Evolutionary conservation across 2,888 invertebrate genomes (phyloP).

Genomic region (Scaptomyza flava): DNA sequence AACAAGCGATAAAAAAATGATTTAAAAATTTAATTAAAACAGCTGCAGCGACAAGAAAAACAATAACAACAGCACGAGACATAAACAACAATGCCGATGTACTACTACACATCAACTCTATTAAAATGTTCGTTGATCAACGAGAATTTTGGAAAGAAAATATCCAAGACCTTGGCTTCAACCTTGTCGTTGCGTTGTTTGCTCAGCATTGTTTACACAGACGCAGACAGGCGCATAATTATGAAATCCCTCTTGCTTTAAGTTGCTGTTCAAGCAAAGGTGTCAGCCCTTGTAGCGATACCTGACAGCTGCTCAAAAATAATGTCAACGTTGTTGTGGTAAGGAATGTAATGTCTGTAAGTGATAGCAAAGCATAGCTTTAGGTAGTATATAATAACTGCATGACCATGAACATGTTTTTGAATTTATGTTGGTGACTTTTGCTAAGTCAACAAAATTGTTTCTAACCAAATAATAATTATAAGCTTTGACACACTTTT

Average conservation of each 20-base stretch:
- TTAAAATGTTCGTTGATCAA: constrained; percentile 76
- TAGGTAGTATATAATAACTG: neutral
- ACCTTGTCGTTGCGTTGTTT: constrained; percentile 54
- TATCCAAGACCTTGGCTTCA: constrained; percentile 14
- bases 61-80: constrained; percentile 38
- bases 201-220: constrained; percentile 47
- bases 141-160: constrained; percentile 37
- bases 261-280: constrained; percentile 20
- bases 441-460: no score
- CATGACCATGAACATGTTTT: no score
- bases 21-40: constrained; percentile 78
- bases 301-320: constrained; percentile 3
- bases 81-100: constrained; percentile 69
- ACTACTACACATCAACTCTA: constrained; percentile 72
- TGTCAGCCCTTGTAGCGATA: constrained; percentile 25
- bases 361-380: neutral
- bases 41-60: constrained; percentile 47
- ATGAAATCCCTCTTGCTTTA: constrained; percentile 51
- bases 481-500: no score
- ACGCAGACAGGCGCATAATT: constrained; percentile 61
- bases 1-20: constrained; percentile 75
- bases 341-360: neutral
- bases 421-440: no score
- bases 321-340: neutral
- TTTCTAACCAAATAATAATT: no score